Base-by-base conservation (phyloP, 1,140 invertebrate genomes). In the Drosophila lacertosa region DNA sequence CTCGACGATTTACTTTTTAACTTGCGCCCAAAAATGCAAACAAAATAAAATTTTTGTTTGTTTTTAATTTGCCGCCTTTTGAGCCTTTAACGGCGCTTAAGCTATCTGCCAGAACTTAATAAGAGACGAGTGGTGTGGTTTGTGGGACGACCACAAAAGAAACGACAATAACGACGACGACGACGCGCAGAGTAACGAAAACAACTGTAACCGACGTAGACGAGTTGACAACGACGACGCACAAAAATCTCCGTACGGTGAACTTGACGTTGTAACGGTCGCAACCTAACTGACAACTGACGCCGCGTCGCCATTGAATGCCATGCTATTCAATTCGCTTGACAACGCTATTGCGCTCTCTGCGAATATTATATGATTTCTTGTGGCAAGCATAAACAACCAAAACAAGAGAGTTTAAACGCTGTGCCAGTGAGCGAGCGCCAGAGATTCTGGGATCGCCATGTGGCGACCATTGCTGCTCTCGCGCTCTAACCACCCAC, bases 191-290 rank as follows among this genome's bases (percentile, higher is more conserved):
- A 65, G 45, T 45, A 75, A 88, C 72, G 6, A 48, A 48, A 74
- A 77, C 58, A 72, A 74, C 62, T 84, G 59, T 66, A 74, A 69
- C 69, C 69, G 67, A 70, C 81, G 67, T 63, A 54, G 60, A 48
- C 71, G 71, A 79, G 48, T 35, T 22, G 32, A 81, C 62, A 48
- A 65, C 64, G 64, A 68, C 67, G 68, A 79, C 80, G 76, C 48
- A 84, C 72, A 69, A 76, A 84, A 71, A 48, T 45, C 26, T 75
- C 62, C 73, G 73, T 33, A 72, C 73, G 70, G 26, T 77, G 29
- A 81, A 86, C 82, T 88, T 79, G 58, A 69, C 58, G 73, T 74
- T 88, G 65, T 88, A 86, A 86, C 81, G 77, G 82, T 82, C 77
- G 60, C 69, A 74, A 68, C 51, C 81, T 68, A 80, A 77, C 81